Base-by-base conservation (phyloP, 2,797 vertebrate genomes). In the Sorex maritimensis region DNA sequence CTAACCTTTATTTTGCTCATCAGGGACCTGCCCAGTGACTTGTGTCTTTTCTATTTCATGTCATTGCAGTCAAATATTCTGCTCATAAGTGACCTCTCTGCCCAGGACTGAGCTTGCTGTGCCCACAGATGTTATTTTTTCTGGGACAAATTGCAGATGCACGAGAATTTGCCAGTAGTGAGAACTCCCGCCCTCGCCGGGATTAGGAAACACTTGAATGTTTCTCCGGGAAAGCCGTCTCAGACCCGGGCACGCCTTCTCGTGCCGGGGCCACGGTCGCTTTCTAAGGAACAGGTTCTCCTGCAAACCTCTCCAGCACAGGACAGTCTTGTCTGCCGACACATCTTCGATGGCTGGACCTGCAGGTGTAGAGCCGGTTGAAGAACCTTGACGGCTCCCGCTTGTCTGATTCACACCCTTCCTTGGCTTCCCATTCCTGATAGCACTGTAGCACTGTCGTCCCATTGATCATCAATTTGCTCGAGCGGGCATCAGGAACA, bases 91-190 rank as follows among this genome's bases (percentile, higher is more conserved):
- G 58, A 90, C 79, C 38, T 95, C 3, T 30, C 61, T 92, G 88
- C 94, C 34, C 6, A 55, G 63, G 46, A 49, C 71, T 24, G 91
- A 88, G 23, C 80, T 79, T 88, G 8, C 86, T 78, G 10, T 86
- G 73, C 83, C 77, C 74, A 58, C 78, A 81, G 49, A 63, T 74
- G 10, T 79, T 92, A 94, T 85, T 38, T 74, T 74, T 84, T 91
- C 46, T 34, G 21, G 58, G 58, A 1, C 21, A 44, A 49, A 75
- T 34, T 44, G 6, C 49, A 77, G 52, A 30, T 61, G 80, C 74
- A 15, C 73, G 30, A 9, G 46, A 67, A 38, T 34, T 30, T 38
- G 5, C 68, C 34, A 6, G 0, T 46, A 44, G 74, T 49, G 41
- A 67, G 63, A 8, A 14, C 30, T 9, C 46, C 15, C 34, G 1